Percentiles rank a stretch among this genome's conserved stretches.
Conservation (phyloP, 2,113 vertebrate genomes). For the Megaceryle torquata region DNA sequence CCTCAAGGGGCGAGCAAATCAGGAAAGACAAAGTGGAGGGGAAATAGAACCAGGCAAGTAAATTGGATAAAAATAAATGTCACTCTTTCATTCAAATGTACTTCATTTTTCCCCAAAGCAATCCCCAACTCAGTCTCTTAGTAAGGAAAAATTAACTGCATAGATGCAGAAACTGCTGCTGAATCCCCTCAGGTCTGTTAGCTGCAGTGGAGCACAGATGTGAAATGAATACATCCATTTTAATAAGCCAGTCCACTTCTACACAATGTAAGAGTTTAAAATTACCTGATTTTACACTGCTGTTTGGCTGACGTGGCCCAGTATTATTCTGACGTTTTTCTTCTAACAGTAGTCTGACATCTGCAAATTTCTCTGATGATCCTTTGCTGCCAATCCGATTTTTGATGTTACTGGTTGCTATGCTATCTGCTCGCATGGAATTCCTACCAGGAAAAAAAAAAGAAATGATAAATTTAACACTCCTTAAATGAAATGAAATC, state of each 20-base stretch:
- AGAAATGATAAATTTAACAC: not conserved
- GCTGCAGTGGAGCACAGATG: not conserved
- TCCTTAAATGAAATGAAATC: not conserved
- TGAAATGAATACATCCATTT: not conserved
- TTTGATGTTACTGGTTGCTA: constrained; percentile 80
- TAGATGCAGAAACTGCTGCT: not conserved
- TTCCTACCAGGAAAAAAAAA: constrained; percentile 66
- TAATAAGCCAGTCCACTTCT: not conserved
- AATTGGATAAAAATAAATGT: not conserved
- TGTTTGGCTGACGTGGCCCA: constrained; percentile 68
- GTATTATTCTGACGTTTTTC: constrained; percentile 88
- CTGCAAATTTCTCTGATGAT: constrained; percentile 80
- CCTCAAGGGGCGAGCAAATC: not conserved
- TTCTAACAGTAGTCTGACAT: constrained; percentile 90
- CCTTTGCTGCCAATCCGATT: constrained; percentile 88
- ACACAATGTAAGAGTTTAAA: not conserved
- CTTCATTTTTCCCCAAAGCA: not conserved
- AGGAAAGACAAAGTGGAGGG: not conserved
- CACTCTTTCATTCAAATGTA: not conserved
- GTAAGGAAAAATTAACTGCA: not conserved
- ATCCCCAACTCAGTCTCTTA: not conserved
- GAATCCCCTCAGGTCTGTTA: not conserved
- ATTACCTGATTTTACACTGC: constrained; percentile 82
- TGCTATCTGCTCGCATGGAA: constrained; percentile 80
- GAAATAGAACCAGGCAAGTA: not conserved